phyloP scores from a whole-genome alignment of 2,113 vertebrate species.

The Echinops telfairi region DNA sequence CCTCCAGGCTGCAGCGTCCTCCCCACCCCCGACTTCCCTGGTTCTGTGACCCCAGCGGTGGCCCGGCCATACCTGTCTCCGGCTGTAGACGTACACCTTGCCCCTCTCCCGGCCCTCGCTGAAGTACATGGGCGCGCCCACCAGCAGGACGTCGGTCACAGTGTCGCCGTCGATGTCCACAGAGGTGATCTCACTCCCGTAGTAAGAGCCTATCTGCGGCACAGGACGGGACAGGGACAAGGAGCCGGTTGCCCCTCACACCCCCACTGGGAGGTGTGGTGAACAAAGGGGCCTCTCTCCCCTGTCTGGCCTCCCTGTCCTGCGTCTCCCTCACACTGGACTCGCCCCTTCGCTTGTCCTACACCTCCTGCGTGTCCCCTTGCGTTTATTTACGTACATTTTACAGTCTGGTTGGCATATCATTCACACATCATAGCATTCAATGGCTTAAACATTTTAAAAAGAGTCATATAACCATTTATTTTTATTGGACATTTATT shows the following conservation, averaged over 20 bases:
- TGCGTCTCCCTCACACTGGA: no score
- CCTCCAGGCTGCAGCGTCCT: background rate
- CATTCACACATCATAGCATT: no score
- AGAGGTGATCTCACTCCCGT: conserved; percentile 95
- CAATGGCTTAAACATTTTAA: no score
- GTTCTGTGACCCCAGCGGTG: no score
- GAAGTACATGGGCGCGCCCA: conserved; percentile 98
- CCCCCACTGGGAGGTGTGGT: no score
- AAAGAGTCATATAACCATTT: no score
- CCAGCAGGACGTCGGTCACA: conserved; percentile 93
- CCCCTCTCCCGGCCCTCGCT: conserved; percentile 94
- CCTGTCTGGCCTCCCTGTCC: no score
- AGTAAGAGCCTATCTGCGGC: conserved; percentile 97
- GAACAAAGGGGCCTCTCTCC: no score
- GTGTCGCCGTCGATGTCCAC: conserved; percentile 92
- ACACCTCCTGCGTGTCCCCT: background rate
- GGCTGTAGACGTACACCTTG: conserved; percentile 93
- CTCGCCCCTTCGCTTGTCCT: background rate
- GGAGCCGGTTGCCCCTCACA: background rate
- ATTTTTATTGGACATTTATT: background rate
- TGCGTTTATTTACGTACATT: no score
- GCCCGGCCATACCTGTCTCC: conserved; percentile 86
- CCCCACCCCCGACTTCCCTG: accelerated
- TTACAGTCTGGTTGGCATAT: no score
- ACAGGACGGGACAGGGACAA: background rate